phyloP scores from a whole-genome alignment of 2,113 vertebrate genomes.

The Macroglossus sobrinus region DNA sequence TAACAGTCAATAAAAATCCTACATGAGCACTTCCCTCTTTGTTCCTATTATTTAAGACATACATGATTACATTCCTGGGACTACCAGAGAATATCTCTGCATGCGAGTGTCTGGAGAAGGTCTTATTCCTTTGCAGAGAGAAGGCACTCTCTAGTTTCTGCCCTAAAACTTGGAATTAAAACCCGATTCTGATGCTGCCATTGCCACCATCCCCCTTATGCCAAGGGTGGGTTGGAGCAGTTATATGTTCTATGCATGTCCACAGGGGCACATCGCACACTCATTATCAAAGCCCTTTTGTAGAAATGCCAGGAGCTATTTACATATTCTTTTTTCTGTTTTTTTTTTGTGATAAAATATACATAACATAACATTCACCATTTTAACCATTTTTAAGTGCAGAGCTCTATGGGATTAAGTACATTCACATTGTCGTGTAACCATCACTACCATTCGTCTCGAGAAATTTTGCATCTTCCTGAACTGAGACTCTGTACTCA shows the following conservation, averaged over 20 bases:
- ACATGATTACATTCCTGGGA: background rate
- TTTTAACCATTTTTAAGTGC: background rate
- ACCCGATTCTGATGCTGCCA: background rate
- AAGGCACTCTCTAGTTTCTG: background rate
- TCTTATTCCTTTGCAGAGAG: background rate
- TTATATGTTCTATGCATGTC: too few relatives aligned
- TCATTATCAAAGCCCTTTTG: background rate
- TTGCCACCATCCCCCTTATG: background rate
- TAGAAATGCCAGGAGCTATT: background rate
- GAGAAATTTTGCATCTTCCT: background rate
- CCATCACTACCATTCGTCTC: background rate
- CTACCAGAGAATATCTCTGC: background rate
- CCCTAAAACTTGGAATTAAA: background rate
- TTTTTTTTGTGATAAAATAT: background rate
- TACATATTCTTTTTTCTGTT: background rate
- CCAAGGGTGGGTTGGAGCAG: accelerated
- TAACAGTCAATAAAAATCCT: background rate
- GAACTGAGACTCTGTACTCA: accelerated
- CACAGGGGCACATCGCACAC: background rate
- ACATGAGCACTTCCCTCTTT: accelerated
- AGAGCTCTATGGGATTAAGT: background rate
- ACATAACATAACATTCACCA: too few relatives aligned
- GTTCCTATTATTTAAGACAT: background rate
- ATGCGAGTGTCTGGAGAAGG: background rate
- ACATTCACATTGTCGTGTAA: accelerated